phyloP scores from a whole-genome alignment of 2,797 vertebrate species.

The Myripristis jacobus region DNA sequence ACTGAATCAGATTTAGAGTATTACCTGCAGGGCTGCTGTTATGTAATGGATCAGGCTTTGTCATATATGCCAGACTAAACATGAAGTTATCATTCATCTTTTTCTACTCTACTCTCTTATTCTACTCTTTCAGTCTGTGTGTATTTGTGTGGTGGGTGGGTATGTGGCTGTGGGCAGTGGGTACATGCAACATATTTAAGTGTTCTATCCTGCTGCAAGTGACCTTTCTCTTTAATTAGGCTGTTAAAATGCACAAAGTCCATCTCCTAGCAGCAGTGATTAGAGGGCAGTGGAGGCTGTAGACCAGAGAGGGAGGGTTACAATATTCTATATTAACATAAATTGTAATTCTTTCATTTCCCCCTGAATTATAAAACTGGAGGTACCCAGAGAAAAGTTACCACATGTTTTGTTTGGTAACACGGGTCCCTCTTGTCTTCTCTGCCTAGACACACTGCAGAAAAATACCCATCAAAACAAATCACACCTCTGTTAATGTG shows the following conservation, averaged over 20 bases:
- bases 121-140: not conserved
- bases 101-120: not conserved
- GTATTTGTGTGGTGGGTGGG: not conserved
- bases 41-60: constrained; percentile 19
- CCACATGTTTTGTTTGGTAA: no score
- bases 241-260: constrained; percentile 43
- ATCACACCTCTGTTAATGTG: no score
- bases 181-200: not conserved
- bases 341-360: not conserved
- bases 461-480: no score
- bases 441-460: no score
- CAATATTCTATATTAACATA: not conserved
- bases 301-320: no score
- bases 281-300: not conserved
- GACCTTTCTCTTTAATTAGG: constrained; percentile 74
- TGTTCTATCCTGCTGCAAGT: constrained; percentile 23
- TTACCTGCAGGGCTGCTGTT: not conserved
- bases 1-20: constrained; percentile 12
- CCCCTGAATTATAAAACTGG: no score
- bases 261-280: constrained; percentile 34
- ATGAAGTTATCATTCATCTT: not conserved
- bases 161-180: no score
- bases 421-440: no score
- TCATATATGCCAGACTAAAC: not conserved
- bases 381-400: no score